phyloP scores from a whole-genome alignment of 2,113 vertebrate genomes.

The Elephantulus edwardii region DNA sequence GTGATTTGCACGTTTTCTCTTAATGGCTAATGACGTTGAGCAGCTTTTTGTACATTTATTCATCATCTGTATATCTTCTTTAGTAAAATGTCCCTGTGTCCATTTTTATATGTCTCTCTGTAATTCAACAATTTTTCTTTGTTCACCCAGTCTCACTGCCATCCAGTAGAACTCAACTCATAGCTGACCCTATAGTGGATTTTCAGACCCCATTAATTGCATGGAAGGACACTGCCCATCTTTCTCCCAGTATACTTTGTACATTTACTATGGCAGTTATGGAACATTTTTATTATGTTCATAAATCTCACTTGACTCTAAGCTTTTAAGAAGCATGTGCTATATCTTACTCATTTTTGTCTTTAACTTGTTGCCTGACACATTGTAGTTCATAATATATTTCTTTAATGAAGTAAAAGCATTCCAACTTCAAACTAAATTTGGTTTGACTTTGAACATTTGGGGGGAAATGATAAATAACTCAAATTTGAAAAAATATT shows the following conservation, averaged over 20 bases:
- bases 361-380: not conserved
- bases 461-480: not conserved
- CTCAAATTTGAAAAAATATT: not conserved
- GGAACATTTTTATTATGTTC: not conserved
- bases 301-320: not conserved
- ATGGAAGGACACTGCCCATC: no score
- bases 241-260: no score
- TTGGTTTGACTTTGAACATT: not conserved
- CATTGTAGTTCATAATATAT: not conserved
- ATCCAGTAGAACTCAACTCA: no score
- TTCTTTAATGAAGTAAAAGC: constrained; percentile 9
- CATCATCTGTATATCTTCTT: no score
- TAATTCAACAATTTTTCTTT: not conserved
- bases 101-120: not conserved
- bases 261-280: not conserved
- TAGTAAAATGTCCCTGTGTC: no score
- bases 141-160: not conserved
- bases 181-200: no score
- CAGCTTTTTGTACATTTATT: no score
- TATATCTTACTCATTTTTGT: no score
- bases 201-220: no score
- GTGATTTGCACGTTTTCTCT: no score
- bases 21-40: no score
- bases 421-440: not conserved
- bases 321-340: not conserved